A percentile compares a stretch with the other conserved stretches of the same genome.
These are phyloP conservation scores for Wasmannia auropunctata DNA, from an alignment of 1,140 invertebrate species.

Conservation along the genomic window DNA sequence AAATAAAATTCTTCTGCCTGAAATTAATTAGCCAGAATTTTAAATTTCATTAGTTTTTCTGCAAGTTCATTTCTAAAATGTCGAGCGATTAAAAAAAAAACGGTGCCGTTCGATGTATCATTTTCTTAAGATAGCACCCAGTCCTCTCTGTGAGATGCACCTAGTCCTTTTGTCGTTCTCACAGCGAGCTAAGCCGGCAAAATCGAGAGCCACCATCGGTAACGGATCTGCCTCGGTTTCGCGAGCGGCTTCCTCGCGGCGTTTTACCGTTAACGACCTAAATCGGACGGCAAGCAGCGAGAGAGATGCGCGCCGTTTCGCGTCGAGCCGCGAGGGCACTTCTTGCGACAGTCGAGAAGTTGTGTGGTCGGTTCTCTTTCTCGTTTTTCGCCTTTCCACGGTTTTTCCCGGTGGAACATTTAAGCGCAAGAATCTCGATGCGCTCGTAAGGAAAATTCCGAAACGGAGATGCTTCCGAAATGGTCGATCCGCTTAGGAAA, in stretches of 20 bases:
- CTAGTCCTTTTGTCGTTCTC: slow-evolving; percentile 2
- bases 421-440: not conserved
- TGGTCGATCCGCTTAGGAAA: not conserved
- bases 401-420: not conserved
- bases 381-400: not conserved
- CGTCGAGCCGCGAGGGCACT: slow-evolving; percentile 54
- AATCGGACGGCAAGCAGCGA: slow-evolving; percentile 67
- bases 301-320: slow-evolving; percentile 68
- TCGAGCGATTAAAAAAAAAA: not conserved
- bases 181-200: slow-evolving; percentile 63
- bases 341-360: slow-evolving; percentile 40
- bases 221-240: slow-evolving; percentile 75
- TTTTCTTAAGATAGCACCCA: not conserved
- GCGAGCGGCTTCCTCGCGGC: slow-evolving; percentile 69
- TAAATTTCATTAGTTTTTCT: not conserved
- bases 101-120: not conserved
- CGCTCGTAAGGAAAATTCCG: not conserved
- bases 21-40: not conserved
- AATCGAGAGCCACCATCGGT: slow-evolving; percentile 69
- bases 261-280: slow-evolving; percentile 81
- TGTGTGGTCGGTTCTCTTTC: not conserved
- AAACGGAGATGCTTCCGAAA: not conserved
- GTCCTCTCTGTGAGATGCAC: not conserved
- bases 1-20: not conserved
- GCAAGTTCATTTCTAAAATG: not conserved